These are phyloP conservation scores for Palythoa grandis DNA, from an alignment of 92 coral and sea anemone species.

Conservation along the genomic window DNA sequence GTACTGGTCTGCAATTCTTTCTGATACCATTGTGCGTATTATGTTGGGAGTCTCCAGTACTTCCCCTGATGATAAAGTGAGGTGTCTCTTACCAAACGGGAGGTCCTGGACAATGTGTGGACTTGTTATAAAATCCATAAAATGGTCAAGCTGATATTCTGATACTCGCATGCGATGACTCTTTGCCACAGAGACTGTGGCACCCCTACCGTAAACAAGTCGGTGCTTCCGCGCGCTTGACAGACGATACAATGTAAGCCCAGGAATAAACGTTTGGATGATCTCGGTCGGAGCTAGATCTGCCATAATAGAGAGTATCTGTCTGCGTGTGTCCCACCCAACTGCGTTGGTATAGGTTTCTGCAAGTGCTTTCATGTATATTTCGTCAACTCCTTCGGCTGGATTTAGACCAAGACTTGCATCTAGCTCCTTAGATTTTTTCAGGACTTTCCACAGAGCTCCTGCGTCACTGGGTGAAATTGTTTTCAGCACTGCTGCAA, in stretches of 20 bases:
- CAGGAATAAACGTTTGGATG: neutral
- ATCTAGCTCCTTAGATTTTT: neutral
- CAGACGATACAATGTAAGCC: neutral
- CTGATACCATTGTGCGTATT: slow-evolving; percentile 35
- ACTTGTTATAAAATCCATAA: slow-evolving; percentile 59
- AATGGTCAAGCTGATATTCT: slow-evolving; percentile 46
- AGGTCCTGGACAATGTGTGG: slow-evolving; percentile 60
- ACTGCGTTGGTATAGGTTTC: neutral
- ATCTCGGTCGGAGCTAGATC: neutral
- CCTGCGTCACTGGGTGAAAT: slow-evolving; percentile 6
- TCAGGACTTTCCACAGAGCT: neutral
- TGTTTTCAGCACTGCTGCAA: neutral
- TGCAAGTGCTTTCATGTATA: neutral
- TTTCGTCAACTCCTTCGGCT: neutral
- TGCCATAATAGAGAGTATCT: slow-evolving; percentile 1
- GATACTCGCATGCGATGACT: neutral
- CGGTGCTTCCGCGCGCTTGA: neutral
- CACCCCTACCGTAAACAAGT: neutral
- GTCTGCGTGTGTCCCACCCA: neutral
- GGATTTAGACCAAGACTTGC: neutral
- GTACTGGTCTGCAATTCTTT: slow-evolving; percentile 52
- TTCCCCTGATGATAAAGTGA: slow-evolving; percentile 47
- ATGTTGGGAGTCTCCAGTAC: slow-evolving; percentile 23
- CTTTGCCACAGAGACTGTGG: neutral
- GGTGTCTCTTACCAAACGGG: slow-evolving; percentile 48